Base-by-base conservation (phyloP, 2,113 vertebrate genomes). In the Prietella phreatophila region DNA sequence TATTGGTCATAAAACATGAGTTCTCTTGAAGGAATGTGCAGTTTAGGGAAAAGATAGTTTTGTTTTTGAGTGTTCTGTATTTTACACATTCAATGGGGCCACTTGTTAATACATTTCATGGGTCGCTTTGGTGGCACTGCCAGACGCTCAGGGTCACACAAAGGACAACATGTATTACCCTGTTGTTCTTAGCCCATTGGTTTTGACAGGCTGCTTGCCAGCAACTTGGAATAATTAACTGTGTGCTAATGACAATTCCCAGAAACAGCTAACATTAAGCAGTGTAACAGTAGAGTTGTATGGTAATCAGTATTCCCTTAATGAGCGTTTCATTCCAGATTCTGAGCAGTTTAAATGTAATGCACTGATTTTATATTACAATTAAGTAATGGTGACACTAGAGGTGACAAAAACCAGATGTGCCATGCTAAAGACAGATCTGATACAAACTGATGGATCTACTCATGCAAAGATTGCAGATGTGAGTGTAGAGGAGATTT, bases 1-100 rank as follows among this genome's bases (percentile, higher is more conserved):
- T 92, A 92, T 89, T 90, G 89, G 86, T 91, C 88, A 85, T 93
- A 91, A 92, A 93, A 90, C 61, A 3, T 84, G 84, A 33, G 89
- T 81, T 89, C 82, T 89, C 67, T 30, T 75, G 20, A 75, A 85
- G 84, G 81, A 89, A 88, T 80, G 53, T 78, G 56, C 39, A 20
- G 90, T 93, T 89, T 86, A 83, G 90, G 55, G 65, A 25, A 89
- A 86, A 88, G 30, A 87, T 84, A 71, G 30, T 58, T 89, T 82
- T 50, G 69, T 81, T 86, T 86, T 89, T n/a, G 86, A 58, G 42
- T 30, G 25, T 78, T 47, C 60, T 84, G 42, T 60, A 82, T 78
- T 47, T 82, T 73, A 78, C 9, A n/a, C 69, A 80, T 78, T 60
- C 73, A 39, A 33, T 25, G 14, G 50, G 61, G 55, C 63, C 81